Evolutionary conservation across 2,113 vertebrate genomes (phyloP).

Genomic region (Amphiprion percula): DNA sequence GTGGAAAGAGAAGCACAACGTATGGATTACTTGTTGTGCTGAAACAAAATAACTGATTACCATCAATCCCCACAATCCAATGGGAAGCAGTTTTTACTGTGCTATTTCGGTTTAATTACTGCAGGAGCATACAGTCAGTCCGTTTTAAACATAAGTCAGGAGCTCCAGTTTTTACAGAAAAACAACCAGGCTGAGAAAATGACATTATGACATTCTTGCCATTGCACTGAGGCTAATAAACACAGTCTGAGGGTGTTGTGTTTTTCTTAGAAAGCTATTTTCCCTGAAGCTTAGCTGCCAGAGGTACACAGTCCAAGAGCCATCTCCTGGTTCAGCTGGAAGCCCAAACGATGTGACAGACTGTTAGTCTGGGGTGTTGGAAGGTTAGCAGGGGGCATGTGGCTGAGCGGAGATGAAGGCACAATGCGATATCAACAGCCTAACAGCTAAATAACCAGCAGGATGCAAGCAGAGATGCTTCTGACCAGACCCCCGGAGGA

Average conservation of each 20-base stretch:
- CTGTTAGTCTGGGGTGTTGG: conserved; percentile 37
- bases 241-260: neutral
- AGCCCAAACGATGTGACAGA: conserved; percentile 15
- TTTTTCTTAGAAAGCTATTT: conserved; percentile 16
- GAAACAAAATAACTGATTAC: conserved; percentile 7
- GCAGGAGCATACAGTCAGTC: conserved; percentile 6
- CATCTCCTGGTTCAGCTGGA: conserved; percentile 35
- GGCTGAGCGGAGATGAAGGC: conserved; percentile 7
- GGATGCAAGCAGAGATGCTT: conserved; percentile 6
- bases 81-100: neutral
- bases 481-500: neutral
- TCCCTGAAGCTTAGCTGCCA: conserved; percentile 13
- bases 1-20: conserved; percentile 3
- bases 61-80: neutral
- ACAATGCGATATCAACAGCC: conserved; percentile 28
- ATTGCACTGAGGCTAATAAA: neutral
- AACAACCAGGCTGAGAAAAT: conserved; percentile 1
- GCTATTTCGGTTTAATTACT: neutral
- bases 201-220: conserved; percentile 15
- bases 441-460: conserved; percentile 31
- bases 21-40: neutral
- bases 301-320: conserved; percentile 1
- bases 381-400: conserved; percentile 23
- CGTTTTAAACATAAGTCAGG: neutral
- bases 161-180: neutral